Evolutionary conservation across 2,113 vertebrate genomes (phyloP).

Genomic region (Proteles cristata): DNA sequence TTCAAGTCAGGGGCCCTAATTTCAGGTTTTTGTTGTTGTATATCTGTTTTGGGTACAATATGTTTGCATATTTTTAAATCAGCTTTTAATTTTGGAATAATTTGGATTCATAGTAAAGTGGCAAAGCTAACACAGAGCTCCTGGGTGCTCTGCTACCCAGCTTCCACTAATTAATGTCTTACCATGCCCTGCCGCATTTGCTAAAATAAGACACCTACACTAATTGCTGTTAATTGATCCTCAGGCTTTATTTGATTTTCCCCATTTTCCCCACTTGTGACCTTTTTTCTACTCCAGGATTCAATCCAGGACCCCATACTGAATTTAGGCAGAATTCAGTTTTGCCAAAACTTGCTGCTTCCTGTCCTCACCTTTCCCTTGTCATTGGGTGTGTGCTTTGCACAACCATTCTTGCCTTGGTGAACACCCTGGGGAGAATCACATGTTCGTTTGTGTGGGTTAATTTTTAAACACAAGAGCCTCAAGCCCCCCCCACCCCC

Average conservation of each 20-base stretch:
- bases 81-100: not conserved
- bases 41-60: not conserved
- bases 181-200: not conserved
- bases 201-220: not conserved
- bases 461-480: not conserved
- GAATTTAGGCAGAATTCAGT: not conserved
- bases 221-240: not conserved
- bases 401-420: not conserved
- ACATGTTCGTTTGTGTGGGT: too few species aligned
- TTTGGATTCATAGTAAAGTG: not conserved
- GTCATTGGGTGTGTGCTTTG: not conserved
- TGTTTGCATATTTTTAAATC: not conserved
- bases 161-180: too few species aligned
- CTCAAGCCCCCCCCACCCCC: not conserved
- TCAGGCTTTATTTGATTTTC: not conserved
- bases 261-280: not conserved
- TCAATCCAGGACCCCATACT: not conserved
- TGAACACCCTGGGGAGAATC: not conserved
- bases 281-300: not conserved
- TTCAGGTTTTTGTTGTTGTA: not conserved
- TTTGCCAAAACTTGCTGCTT: not conserved
- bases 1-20: not conserved
- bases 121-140: not conserved
- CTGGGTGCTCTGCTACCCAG: not conserved
- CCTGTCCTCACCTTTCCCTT: not conserved